Evolutionary conservation across 2,797 vertebrate genomes (phyloP).

Genomic region (Pseudocheirus occidentalis): DNA sequence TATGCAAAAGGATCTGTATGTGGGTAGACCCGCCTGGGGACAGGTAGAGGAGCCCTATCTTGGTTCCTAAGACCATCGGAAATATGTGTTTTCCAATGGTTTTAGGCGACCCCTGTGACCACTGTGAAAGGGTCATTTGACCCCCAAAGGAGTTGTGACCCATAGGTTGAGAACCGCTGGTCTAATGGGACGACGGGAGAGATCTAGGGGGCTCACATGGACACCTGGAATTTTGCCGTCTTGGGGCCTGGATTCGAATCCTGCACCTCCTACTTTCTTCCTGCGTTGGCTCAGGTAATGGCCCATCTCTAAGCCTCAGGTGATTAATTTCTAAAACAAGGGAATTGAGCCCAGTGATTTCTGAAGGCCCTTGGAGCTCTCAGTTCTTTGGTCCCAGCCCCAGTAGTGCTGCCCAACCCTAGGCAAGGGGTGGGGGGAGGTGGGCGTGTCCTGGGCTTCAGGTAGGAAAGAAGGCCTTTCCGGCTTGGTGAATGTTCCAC

Average conservation of each 20-base stretch:
- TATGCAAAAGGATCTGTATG: too few relatives aligned
- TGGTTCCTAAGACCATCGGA: too few relatives aligned
- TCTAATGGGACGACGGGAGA: background rate
- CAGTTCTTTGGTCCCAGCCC: background rate
- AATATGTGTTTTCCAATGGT: too few relatives aligned
- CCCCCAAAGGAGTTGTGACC: too few relatives aligned
- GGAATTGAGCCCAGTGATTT: background rate
- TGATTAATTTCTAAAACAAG: background rate
- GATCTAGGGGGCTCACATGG: background rate
- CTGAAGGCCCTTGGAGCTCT: background rate
- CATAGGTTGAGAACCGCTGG: too few relatives aligned
- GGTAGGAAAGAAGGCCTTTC: background rate
- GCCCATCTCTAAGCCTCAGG: background rate
- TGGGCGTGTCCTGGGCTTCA: background rate
- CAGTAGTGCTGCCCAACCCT: background rate
- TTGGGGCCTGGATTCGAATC: background rate
- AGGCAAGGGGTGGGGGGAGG: background rate
- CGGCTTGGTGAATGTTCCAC: accelerated
- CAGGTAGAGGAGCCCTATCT: too few relatives aligned
- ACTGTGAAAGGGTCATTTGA: too few relatives aligned
- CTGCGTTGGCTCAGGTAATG: background rate
- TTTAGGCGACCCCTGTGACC: too few relatives aligned
- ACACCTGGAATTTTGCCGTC: background rate
- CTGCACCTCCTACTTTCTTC: background rate
- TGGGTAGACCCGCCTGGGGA: too few relatives aligned